Conservation (phyloP, 2,888 invertebrate species). For the Himalopsyche japonica region DNA sequence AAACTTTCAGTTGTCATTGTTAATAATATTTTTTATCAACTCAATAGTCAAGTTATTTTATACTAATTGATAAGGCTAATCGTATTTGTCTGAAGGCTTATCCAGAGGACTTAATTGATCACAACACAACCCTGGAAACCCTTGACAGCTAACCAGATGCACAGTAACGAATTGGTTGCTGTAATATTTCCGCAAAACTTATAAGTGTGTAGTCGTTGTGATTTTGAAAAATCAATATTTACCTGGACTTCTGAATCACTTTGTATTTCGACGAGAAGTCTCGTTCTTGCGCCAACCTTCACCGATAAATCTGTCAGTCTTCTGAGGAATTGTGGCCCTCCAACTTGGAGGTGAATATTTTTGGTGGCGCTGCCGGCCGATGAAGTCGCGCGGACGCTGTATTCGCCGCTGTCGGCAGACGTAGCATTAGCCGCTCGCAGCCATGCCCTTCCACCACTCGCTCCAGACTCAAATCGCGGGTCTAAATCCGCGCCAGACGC, state of each 20-base stretch:
- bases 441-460: slow-evolving; percentile 68
- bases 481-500: slow-evolving; percentile 63
- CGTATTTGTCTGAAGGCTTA: too few species aligned
- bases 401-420: slow-evolving; percentile 74
- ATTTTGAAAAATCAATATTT: slow-evolving; percentile 42
- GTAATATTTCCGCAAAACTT: background rate
- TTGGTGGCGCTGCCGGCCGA: slow-evolving; percentile 63
- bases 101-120: too few species aligned
- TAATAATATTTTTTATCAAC: too few species aligned
- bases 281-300: slow-evolving; percentile 85
- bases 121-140: too few species aligned
- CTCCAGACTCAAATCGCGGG: slow-evolving; percentile 60
- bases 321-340: slow-evolving; percentile 76
- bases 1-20: too few species aligned
- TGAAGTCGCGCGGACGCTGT: slow-evolving; percentile 69
- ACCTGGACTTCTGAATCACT: slow-evolving; percentile 81
- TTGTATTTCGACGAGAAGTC: slow-evolving; percentile 82
- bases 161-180: too few species aligned
- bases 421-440: slow-evolving; percentile 76
- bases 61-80: too few species aligned
- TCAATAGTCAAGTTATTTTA: too few species aligned
- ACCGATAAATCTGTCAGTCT: slow-evolving; percentile 84
- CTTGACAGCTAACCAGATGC: too few species aligned
- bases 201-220: background rate
- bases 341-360: slow-evolving; percentile 53